Evolutionary conservation across 2,888 invertebrate genomes (phyloP).

Genomic region (Poecilobothrus nobilitatus): DNA sequence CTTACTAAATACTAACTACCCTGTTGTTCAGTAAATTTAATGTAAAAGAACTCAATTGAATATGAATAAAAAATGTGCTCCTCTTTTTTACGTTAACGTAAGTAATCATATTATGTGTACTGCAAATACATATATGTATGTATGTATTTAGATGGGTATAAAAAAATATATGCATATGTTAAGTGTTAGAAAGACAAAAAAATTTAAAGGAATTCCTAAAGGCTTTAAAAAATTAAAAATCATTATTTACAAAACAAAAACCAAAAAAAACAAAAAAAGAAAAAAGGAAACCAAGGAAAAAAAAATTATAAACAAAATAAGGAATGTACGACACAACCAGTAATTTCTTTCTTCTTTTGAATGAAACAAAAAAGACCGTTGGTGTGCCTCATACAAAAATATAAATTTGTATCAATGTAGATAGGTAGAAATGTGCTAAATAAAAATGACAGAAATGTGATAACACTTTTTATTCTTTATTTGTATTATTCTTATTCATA

Average conservation of each 20-base stretch:
- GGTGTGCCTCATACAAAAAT: neutral
- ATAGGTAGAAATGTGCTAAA: neutral
- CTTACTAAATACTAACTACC: no score
- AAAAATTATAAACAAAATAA: neutral
- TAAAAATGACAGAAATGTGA: slow-evolving; percentile 6
- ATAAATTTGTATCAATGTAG: neutral
- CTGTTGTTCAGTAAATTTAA: no score
- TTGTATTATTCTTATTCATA: neutral
- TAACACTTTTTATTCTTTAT: neutral
- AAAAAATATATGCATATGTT: no score
- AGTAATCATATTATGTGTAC: no score
- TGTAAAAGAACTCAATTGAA: no score
- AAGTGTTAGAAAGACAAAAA: neutral
- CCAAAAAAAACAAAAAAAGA: no score
- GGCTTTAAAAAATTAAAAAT: neutral
- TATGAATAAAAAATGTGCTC: neutral
- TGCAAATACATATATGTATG: no score
- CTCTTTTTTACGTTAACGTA: neutral
- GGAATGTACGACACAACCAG: neutral
- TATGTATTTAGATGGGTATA: no score
- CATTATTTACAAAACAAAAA: no score
- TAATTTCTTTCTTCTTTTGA: neutral
- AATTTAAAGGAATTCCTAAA: neutral
- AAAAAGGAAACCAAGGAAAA: no score
- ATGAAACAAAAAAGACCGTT: neutral